A percentile compares a stretch with the other conserved stretches of the same genome.
These are phyloP conservation scores for Acrobeloides nanus DNA, from an alignment of 2,888 invertebrate species.

Conservation along the genomic window DNA sequence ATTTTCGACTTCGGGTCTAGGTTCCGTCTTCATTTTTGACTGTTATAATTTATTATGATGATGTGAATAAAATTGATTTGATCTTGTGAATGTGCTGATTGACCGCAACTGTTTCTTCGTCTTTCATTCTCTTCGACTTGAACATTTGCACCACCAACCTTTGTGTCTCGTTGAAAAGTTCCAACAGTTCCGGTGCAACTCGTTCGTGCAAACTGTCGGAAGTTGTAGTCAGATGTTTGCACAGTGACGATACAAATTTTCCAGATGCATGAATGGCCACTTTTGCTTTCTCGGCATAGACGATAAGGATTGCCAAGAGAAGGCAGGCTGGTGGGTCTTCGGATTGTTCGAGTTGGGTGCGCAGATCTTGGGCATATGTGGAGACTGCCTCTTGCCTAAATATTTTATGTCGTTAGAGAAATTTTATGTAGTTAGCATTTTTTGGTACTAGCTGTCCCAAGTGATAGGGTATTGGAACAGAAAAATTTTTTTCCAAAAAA, in stretches of 20 bases:
- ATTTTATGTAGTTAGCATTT: neutral
- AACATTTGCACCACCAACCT: conserved; percentile 21
- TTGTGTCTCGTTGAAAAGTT: conserved; percentile 16
- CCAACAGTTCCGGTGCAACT: conserved; percentile 8
- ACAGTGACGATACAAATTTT: conserved; percentile 70
- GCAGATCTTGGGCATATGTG: conserved; percentile 7
- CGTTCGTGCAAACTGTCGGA: conserved; percentile 9
- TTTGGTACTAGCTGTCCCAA: conserved; percentile 2
- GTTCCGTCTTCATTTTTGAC: too few relatives aligned
- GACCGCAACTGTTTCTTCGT: too few relatives aligned
- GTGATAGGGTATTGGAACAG: neutral
- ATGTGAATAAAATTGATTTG: too few relatives aligned
- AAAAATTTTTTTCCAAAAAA: too few relatives aligned
- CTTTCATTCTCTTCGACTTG: conserved; percentile 7
- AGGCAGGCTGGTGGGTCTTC: conserved; percentile 18
- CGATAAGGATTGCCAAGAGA: conserved; percentile 15
- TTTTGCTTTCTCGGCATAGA: neutral
- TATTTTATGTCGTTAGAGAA: neutral
- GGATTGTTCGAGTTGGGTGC: conserved; percentile 9
- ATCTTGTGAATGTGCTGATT: too few relatives aligned
- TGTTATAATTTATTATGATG: too few relatives aligned
- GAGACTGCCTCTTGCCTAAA: conserved; percentile 10
- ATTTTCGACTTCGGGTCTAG: too few relatives aligned
- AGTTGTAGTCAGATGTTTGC: conserved; percentile 17
- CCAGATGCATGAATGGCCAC: conserved; percentile 67